These are phyloP conservation scores for Salvelinus fontinalis DNA, from an alignment of 2,113 vertebrate genomes.

Conservation along the genomic window DNA sequence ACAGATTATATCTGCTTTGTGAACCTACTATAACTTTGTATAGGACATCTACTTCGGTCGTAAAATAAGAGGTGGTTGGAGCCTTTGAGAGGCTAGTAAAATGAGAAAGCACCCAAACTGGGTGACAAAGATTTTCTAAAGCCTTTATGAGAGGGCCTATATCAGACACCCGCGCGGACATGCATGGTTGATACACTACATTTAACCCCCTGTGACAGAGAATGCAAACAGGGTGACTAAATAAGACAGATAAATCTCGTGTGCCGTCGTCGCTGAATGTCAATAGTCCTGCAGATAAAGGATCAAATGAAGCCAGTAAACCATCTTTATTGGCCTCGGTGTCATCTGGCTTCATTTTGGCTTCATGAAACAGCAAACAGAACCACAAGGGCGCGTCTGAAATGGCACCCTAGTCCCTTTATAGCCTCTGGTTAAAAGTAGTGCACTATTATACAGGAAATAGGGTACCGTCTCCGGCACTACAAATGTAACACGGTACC, in stretches of 20 bases:
- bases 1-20: too few species aligned
- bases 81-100: neutral
- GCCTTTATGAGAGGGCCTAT: too few species aligned
- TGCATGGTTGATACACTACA: too few species aligned
- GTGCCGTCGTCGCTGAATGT: neutral
- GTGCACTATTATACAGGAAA: too few species aligned
- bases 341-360: constrained; percentile 18
- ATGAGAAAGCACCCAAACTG: too few species aligned
- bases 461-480: too few species aligned
- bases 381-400: neutral
- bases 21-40: too few species aligned
- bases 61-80: neutral
- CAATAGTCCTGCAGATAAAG: neutral
- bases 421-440: too few species aligned
- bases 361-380: constrained; percentile 3
- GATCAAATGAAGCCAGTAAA: constrained; percentile 23
- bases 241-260: constrained; percentile 12
- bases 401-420: neutral
- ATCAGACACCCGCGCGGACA: too few species aligned
- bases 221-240: neutral
- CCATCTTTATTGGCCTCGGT: neutral
- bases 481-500: neutral
- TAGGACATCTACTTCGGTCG: too few species aligned
- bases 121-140: too few species aligned
- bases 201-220: neutral